Base-by-base conservation (phyloP, 2,888 invertebrate species). In the Temnothorax ravouxi region DNA sequence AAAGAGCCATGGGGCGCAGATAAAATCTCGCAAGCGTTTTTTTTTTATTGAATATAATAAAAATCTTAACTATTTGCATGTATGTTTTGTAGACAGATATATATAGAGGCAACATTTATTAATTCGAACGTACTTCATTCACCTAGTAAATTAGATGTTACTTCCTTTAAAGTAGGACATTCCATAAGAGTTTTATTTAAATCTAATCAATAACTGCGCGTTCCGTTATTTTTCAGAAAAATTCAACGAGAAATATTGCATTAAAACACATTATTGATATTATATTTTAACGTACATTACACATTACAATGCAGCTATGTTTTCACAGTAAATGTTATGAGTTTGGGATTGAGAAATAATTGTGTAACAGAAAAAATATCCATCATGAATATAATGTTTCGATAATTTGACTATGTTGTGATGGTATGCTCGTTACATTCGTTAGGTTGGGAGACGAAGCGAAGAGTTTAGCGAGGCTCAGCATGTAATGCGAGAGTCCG, bases 391-490 rank as follows among this genome's bases (percentile, higher is more conserved):
- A 64, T 75, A 62, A 44, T 44, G 3, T 69, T 18, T 50, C 11
- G 25, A 47, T 29, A 0, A 41, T 76, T 64, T 77, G 4, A 15
- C 3, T 9, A 15, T 29, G 3, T 38, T 47, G 3, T 38, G n/a
- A 79, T 59, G 34, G 15, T 34, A 8, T 61, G 8, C n/a, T 76
- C 34, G 13, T 76, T 29, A 76, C 29, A 25, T 77, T 77, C 15
- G 29, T 77, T 69, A 95, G 94, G 97, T 98, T 84, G 98, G 98
- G 11, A 96, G 97, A 89, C 95, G 98, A 86, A 96, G 97, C 66
- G 97, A 97, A 90, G 97, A 97, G 92, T 98, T 98, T 94, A 97
- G 97, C 11, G 97, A 97, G 89, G 97, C 97, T 88, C 98, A 98
- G 94, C 97, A 97, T 93, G 96, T 97, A 94, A 96, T 97, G 89